Base-by-base conservation (phyloP, 2,888 invertebrate species). In the Xanthorhoe spadicearia region DNA sequence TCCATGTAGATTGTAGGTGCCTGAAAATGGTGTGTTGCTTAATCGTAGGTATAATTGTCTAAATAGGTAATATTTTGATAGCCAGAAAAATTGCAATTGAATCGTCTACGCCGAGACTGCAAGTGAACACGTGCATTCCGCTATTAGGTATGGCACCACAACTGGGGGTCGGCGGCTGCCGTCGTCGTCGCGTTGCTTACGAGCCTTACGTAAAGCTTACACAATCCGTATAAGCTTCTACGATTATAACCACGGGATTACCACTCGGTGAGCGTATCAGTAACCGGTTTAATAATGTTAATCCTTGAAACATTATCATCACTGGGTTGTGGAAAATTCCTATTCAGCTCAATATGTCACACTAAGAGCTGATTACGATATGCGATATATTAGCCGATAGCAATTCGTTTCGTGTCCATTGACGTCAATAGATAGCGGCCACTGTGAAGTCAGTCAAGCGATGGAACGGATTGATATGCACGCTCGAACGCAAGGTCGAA, bases 371-470 rank as follows among this genome's bases (percentile, higher is more conserved):
- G 66, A 70, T 74, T 66, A 58, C 58, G 62, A 72, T 72, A 66
- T 35, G 38, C 43, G 64, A 68, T 65, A 67, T 32, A 62, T 66
- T 66, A 64, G 62, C 35, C 38, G 67, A 71, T 73, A 66, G 61
- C 53, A 62, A 64, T 68, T 66, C 28, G 62, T 70, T 70, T 68
- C 53, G 60, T 57, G 56, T 69, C 38, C 32, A 66, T 69, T 74
- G 74, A 72, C 74, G 74, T 74, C 74, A 72, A 32, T 28, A 67
- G 70, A 71, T 71, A 74, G 63, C 69, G 70, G 68, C 43, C 49
- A 57, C 54, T 70, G 66, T 74, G 68, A 62, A 72, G 23, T 46
- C 46, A 55, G 48, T 60, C 51, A 54, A 69, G 60, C 58, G 53
- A 49, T 64, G 62, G 59, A 66, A 70, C 68, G 62, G 64, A 58